These are phyloP conservation scores for Glyptemys insculpta DNA, from an alignment of 2,797 vertebrate species.

Conservation along the genomic window DNA sequence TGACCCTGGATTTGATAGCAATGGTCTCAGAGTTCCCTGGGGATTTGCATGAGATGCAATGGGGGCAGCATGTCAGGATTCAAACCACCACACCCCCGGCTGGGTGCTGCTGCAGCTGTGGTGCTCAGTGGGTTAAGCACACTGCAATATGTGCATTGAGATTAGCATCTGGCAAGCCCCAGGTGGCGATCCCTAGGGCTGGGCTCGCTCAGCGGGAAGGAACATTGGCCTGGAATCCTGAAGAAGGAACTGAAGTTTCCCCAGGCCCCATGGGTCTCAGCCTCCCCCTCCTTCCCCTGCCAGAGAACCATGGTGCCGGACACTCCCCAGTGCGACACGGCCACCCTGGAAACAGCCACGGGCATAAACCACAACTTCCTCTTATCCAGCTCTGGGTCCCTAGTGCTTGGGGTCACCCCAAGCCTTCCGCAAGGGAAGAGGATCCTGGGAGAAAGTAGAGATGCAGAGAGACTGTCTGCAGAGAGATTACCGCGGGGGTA, in stretches of 20 bases:
- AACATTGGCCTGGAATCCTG: not conserved
- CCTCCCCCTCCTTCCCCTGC: not conserved
- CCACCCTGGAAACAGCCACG: not conserved
- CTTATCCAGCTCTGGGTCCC: not conserved
- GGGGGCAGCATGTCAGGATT: not conserved
- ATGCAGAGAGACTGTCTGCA: not conserved
- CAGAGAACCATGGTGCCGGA: not conserved
- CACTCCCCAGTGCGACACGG: not conserved
- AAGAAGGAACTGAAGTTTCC: not conserved
- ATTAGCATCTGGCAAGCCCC: not conserved
- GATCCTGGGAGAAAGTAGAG: not conserved
- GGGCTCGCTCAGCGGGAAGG: fast-evolving
- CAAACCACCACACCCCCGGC: not conserved
- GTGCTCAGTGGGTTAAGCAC: not conserved
- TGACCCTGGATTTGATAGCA: not conserved
- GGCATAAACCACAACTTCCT: not conserved
- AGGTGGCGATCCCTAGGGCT: not conserved
- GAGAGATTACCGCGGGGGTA: not conserved
- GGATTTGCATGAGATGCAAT: not conserved
- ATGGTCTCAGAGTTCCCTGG: not conserved
- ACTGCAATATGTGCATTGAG: not conserved
- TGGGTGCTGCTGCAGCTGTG: not conserved
- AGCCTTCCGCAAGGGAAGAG: not conserved
- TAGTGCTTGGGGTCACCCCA: too few relatives aligned
- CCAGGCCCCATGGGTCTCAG: not conserved